Conservation (phyloP, 2,797 vertebrate genomes). For the Antennarius maculatus region DNA sequence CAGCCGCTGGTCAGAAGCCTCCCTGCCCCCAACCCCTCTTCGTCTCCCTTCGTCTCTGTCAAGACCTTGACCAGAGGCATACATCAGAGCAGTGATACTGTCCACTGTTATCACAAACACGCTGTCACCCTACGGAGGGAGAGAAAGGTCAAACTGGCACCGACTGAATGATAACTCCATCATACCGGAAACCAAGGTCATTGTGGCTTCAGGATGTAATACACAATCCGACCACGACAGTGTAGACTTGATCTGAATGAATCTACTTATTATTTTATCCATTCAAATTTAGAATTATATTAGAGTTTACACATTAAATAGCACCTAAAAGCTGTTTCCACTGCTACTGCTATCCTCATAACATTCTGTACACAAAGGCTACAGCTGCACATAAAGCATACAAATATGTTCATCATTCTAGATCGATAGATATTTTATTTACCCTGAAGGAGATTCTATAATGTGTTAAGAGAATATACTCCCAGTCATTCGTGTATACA, state of each 20-base stretch:
- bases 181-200: constrained; percentile 66
- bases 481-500: too few relatives aligned
- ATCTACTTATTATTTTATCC: neutral
- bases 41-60: constrained; percentile 51
- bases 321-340: neutral
- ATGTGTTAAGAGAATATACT: too few relatives aligned
- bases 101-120: constrained; percentile 60
- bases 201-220: constrained; percentile 30
- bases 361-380: constrained; percentile 1
- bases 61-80: constrained; percentile 62
- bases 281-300: constrained; percentile 1
- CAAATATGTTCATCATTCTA: neutral
- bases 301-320: neutral
- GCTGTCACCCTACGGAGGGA: constrained; percentile 37
- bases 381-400: neutral
- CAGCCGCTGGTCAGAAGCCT: constrained; percentile 31
- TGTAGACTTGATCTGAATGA: neutral
- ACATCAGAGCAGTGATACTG: constrained; percentile 54
- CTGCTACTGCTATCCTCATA: neutral
- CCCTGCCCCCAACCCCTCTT: constrained; percentile 15
- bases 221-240: neutral
- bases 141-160: constrained; percentile 52
- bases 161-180: constrained; percentile 70
- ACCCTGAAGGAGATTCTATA: too few relatives aligned
- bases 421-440: too few relatives aligned